Evolutionary conservation across 30 jellyfish, hydroid and myxozoan genomes (phyloP).

Genomic region (Cassiopea andromeda): DNA sequence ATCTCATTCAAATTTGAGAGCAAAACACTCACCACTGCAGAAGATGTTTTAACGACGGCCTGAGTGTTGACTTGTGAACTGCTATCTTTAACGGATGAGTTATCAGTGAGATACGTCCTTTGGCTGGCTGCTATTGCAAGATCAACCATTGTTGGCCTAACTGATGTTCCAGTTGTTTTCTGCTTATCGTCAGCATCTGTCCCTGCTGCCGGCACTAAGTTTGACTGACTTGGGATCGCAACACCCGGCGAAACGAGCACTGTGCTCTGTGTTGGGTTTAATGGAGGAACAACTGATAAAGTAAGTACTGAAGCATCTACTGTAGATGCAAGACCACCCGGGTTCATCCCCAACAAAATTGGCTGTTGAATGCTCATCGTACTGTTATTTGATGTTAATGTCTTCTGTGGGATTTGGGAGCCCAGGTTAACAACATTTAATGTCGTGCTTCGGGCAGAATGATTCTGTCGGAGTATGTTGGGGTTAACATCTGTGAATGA

Average conservation of each 20-base stretch:
- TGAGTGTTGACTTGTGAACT: background rate
- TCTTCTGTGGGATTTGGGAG: background rate
- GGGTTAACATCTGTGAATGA: background rate
- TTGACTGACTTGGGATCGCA: background rate
- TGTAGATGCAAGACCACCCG: constrained; percentile 6
- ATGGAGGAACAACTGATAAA: constrained; percentile 21
- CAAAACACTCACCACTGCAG: background rate
- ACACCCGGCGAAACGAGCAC: background rate
- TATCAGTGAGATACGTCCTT: constrained; percentile 45
- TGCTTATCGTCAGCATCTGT: background rate
- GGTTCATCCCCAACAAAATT: background rate
- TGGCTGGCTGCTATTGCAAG: constrained; percentile 78
- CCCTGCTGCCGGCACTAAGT: background rate
- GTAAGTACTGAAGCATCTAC: constrained; percentile 23
- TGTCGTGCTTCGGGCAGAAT: background rate
- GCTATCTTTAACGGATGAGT: background rate
- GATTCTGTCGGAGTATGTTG: background rate
- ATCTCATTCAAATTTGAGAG: background rate
- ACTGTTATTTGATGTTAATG: background rate
- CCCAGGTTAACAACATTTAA: background rate
- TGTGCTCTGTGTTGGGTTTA: background rate
- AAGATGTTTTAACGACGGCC: background rate
- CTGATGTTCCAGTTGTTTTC: constrained; percentile 27
- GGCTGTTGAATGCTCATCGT: constrained; percentile 18
- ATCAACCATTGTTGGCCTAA: constrained; percentile 73